A percentile compares a stretch with the other conserved stretches of the same genome.
Conservation (phyloP, 2,113 vertebrate species). For the Rhodinocichla rosea region DNA sequence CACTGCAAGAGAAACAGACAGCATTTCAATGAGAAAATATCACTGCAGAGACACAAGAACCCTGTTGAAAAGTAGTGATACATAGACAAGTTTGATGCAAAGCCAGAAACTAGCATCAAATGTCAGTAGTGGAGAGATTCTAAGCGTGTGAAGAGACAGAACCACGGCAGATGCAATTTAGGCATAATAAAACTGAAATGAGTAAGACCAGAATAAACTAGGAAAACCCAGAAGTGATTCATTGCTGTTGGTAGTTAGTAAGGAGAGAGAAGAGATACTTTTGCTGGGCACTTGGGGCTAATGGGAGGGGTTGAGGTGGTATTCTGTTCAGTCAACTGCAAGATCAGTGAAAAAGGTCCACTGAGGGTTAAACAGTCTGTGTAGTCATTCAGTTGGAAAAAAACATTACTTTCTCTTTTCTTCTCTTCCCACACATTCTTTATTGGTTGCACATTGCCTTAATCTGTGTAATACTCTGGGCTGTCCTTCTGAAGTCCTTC, state of each 20-base stretch:
- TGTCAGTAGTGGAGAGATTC: not conserved
- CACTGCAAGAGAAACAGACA: not conserved
- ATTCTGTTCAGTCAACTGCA: not conserved
- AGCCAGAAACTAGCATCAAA: slow-evolving; percentile 11
- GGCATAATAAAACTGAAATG: slow-evolving; percentile 1
- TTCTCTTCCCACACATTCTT: not conserved
- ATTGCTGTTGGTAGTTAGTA: not conserved
- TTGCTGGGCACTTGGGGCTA: not conserved
- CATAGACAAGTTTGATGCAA: not conserved
- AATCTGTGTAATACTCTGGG: not conserved
- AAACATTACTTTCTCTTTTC: not conserved
- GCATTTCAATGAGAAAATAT: slow-evolving; percentile 23
- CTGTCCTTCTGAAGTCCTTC: not conserved
- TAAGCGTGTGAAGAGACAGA: not conserved
- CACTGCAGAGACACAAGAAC: not conserved
- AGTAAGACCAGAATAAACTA: slow-evolving; percentile 26
- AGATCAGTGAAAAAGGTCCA: not conserved
- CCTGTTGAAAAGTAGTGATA: not conserved
- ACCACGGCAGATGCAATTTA: not conserved
- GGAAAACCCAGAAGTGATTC: slow-evolving; percentile 5
- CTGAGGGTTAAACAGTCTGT: not conserved
- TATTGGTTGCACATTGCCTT: not conserved
- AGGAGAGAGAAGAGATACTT: not conserved
- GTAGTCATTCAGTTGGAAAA: not conserved
- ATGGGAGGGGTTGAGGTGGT: accelerated